A percentile compares a stretch with the other conserved stretches of the same genome.
Evolutionary conservation across 2,888 invertebrate genomes (phyloP).

Genomic region (Lagria hirta): DNA sequence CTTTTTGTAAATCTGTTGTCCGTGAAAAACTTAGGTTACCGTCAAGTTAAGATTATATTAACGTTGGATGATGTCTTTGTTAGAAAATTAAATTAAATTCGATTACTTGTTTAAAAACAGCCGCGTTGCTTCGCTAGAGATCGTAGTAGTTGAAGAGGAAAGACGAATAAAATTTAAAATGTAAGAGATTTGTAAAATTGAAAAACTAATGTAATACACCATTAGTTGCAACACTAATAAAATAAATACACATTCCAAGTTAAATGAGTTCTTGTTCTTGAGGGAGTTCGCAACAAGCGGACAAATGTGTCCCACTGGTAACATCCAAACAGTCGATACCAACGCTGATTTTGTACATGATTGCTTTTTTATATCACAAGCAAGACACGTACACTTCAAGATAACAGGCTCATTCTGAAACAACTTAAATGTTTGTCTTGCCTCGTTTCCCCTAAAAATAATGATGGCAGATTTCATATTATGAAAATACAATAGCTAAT

Average conservation of each 20-base stretch:
- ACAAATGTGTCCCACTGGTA: constrained; percentile 56
- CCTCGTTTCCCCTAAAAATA: constrained; percentile 52
- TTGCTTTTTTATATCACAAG: constrained; percentile 56
- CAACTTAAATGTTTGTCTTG: constrained; percentile 53
- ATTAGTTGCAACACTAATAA: constrained; percentile 54
- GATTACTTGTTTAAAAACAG: constrained; percentile 4
- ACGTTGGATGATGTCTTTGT: constrained; percentile 5
- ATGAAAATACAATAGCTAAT: constrained; percentile 24
- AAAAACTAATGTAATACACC: constrained; percentile 49
- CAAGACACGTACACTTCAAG: constrained; percentile 55
- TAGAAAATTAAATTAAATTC: constrained; percentile 15
- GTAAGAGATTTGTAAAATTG: constrained; percentile 32
- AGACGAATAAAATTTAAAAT: constrained; percentile 14
- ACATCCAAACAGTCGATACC: constrained; percentile 55
- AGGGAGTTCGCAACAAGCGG: constrained; percentile 51
- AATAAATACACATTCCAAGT: constrained; percentile 57
- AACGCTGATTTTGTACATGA: constrained; percentile 56
- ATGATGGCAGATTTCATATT: constrained; percentile 48
- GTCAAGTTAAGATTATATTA: constrained; percentile 16
- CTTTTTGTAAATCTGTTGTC: constrained; percentile 21
- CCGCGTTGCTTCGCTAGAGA: constrained; percentile 5
- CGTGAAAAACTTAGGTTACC: constrained; percentile 21
- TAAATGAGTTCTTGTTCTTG: constrained; percentile 55
- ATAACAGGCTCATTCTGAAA: constrained; percentile 54
- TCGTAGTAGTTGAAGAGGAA: background rate